phyloP scores from a whole-genome alignment of 2,797 vertebrate genomes.

The Ateles fusciceps region DNA sequence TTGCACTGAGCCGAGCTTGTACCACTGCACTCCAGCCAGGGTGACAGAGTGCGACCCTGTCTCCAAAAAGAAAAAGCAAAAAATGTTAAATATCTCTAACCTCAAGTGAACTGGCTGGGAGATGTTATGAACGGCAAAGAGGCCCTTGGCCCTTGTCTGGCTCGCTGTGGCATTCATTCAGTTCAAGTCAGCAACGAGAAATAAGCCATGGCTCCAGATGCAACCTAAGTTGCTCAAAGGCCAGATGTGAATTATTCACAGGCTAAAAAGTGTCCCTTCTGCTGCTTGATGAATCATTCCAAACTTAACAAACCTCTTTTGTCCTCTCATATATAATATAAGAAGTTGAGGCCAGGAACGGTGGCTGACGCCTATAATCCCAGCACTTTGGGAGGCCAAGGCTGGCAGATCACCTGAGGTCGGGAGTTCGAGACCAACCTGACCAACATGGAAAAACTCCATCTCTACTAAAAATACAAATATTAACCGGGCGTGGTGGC shows the following conservation, averaged over 20 bases:
- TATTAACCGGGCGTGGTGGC: no score
- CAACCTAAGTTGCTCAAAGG: accelerated
- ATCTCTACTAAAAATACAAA: no score
- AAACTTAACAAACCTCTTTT: not conserved
- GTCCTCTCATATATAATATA: not conserved
- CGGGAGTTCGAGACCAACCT: no score
- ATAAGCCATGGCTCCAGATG: accelerated
- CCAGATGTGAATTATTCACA: accelerated
- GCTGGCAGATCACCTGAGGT: no score
- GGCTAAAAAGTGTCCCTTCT: not conserved
- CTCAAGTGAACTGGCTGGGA: not conserved
- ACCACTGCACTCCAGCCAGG: not conserved
- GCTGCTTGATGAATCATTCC: not conserved
- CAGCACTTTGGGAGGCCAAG: no score
- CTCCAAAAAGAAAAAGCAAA: not conserved
- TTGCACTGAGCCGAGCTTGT: not conserved
- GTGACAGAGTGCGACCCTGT: not conserved
- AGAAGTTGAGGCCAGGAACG: not conserved
- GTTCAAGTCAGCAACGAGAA: not conserved
- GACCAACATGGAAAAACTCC: no score
- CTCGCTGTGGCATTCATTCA: accelerated
- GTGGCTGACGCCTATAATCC: no score
- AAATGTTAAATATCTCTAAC: not conserved
- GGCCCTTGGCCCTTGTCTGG: not conserved
- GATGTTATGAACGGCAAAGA: accelerated